Percentiles rank a stretch among this genome's conserved stretches.
phyloP scores from a whole-genome alignment of 2,797 vertebrate species.

The Enteromius thamalakanensis region DNA sequence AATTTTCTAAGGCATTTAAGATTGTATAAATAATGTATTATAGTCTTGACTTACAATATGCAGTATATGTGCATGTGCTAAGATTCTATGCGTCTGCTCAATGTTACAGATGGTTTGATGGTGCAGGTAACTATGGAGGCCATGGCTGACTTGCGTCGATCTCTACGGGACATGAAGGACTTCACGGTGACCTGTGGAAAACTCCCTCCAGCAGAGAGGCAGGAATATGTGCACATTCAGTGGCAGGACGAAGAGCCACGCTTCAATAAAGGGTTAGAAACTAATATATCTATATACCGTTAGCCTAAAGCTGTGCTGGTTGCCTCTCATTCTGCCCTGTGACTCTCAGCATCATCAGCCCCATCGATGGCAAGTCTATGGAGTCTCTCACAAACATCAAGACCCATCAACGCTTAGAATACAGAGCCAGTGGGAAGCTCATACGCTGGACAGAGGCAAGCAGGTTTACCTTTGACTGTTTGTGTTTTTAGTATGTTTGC shows the following conservation, averaged over 20 bases:
- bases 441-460: slow-evolving; percentile 97
- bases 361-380: slow-evolving; percentile 97
- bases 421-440: slow-evolving; percentile 97
- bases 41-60: background rate
- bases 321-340: slow-evolving; percentile 7
- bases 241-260: slow-evolving; percentile 95
- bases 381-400: slow-evolving; percentile 93
- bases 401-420: slow-evolving; percentile 97
- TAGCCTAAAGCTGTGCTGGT: background rate
- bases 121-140: slow-evolving; percentile 97
- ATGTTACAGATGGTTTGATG: slow-evolving; percentile 92
- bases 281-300: background rate
- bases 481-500: background rate
- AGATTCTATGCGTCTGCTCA: slow-evolving; percentile 36
- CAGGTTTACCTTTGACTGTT: background rate
- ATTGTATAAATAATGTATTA: background rate
- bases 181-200: slow-evolving; percentile 93
- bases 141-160: slow-evolving; percentile 91
- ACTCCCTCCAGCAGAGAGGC: slow-evolving; percentile 88
- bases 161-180: slow-evolving; percentile 96
- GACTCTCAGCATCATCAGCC: slow-evolving; percentile 85
- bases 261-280: slow-evolving; percentile 91
- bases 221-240: slow-evolving; percentile 93
- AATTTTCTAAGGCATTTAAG: background rate
- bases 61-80: slow-evolving; percentile 49